Evolutionary conservation across 2,113 vertebrate species (phyloP), one percentile per base, ranked within the genome.

Genomic region (Myotis lucifugus): DNA sequence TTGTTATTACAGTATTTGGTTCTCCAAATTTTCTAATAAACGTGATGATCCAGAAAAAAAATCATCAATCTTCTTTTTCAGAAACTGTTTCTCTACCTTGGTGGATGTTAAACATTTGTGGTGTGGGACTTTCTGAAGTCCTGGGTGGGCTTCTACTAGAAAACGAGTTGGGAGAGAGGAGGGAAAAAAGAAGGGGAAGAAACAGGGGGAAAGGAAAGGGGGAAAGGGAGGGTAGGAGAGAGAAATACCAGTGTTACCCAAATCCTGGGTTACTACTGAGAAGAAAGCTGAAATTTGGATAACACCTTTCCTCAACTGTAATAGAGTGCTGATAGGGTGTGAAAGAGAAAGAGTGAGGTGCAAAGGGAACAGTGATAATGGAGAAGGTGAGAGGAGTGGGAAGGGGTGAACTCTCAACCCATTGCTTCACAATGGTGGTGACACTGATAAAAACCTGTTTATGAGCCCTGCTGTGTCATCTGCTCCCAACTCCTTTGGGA

Each of bases 271-370:
- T 86, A 7, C 59, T 81, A 34, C 23, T 70, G n/a, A 88, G 88
- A 82, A 56, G 34, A 88, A 77, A 74, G 77, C 19, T 69, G 72
- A 74, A 74, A 89, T 64, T 48, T 52, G 84, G 69, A 37, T 81
- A 87, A 91, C 90, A 91, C 84, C 12, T 96, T 74, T 84, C 83
- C 64, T 37, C 46, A 91, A 93, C 61, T 76, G 89, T 59, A 91
- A 77, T 32, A 42, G 42, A 61, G 95, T 56, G 90, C 19, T 94
- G 96, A 94, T 34, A 66, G 79, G 29, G 88, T 66, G 88, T 37
- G 40, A 25, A 72, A 70, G 56, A 48, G 82, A 61, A 54, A 25
- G 78, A 23, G 37, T 3, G 37, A 37, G 37, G 37, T 84, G 81
- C 66, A 91, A 95, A 97, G 52, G 69, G 78, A 25, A 6, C 1